These are phyloP conservation scores for Colletes latitarsis DNA, from an alignment of 1,140 invertebrate genomes.

Conservation along the genomic window DNA sequence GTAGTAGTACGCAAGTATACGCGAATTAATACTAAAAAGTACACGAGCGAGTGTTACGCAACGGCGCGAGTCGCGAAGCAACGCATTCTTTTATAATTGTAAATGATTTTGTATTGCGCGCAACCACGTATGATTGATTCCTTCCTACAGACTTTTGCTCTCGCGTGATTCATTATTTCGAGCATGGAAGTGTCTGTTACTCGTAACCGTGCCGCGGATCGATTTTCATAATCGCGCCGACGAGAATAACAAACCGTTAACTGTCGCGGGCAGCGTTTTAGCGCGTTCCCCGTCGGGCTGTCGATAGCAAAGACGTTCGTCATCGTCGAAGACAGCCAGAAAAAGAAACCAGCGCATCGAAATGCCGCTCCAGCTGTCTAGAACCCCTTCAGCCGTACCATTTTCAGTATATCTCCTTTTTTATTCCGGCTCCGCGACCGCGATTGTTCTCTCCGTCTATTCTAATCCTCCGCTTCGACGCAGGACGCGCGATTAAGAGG, in stretches of 20 bases:
- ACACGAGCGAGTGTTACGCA: background rate
- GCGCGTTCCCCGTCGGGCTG: no score
- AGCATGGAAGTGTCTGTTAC: no score
- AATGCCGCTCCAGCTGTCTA: background rate
- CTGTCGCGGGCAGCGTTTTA: no score
- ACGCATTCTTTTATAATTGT: background rate
- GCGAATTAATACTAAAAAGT: no score
- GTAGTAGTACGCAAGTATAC: background rate
- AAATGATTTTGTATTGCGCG: background rate
- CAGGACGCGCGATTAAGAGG: background rate
- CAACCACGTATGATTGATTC: background rate
- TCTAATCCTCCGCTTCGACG: constrained; percentile 3
- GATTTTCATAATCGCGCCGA: background rate
- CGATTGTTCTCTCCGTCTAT: background rate
- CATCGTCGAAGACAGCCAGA: background rate
- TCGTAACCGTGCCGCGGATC: no score
- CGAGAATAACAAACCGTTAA: background rate
- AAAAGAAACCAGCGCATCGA: background rate
- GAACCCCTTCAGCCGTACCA: constrained; percentile 6
- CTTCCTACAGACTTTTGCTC: background rate
- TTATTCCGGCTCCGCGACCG: background rate
- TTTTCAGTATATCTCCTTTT: constrained; percentile 9
- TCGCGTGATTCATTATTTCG: no score
- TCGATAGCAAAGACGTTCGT: background rate
- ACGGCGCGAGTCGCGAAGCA: no score